Base-by-base conservation (phyloP, 2,797 vertebrate species). In the Sebastes steindachneri region DNA sequence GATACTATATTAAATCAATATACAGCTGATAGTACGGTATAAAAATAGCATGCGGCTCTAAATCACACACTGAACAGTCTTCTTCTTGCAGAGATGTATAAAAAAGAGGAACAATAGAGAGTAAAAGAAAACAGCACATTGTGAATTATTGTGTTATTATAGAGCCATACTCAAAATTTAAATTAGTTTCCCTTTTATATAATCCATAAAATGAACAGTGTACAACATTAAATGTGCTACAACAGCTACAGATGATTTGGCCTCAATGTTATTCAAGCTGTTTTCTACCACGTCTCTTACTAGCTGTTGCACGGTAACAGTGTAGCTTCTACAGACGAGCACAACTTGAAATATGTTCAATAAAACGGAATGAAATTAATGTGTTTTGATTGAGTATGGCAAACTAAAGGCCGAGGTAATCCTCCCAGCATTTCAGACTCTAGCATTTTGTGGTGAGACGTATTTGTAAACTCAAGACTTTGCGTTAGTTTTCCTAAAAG, bases 11-110 rank as follows among this genome's bases (percentile, higher is more conserved):
- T 60, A 80, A 65, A 82, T 88, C 62, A 81, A 82, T 89, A 82
- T 88, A 93, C 84, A 92, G 84, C 80, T 23, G 53, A 82, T 79
- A 71, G 82, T 79, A 77, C 35, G 17, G 82, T 95, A 94, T 80
- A 94, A 94, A 95, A 94, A 93, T 88, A 94, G 73, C 94, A 95
- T 95, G 94, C 93, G 37, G 87, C 86, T 88, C 51, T 84, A 75
- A 87, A 88, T 86, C 62, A 80, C 79, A 70, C 87, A 91, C 77
- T 25, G 25, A 86, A 83, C 73, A 83, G 79, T 91, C 84, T 78
- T 71, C 41, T 72, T 81, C 65, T 73, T 69, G 81, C 73, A 79
- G 45, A 84, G 74, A 84, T 62, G 21, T 88, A 68, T 83, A 57
- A 77, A 85, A 72, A 81, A 75, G 3, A 81, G 4, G 31, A 23